Evolutionary conservation across 2,797 vertebrate genomes (phyloP), one percentile per base, ranked within the genome.

Genomic region (Pseudomugil tenellus): DNA sequence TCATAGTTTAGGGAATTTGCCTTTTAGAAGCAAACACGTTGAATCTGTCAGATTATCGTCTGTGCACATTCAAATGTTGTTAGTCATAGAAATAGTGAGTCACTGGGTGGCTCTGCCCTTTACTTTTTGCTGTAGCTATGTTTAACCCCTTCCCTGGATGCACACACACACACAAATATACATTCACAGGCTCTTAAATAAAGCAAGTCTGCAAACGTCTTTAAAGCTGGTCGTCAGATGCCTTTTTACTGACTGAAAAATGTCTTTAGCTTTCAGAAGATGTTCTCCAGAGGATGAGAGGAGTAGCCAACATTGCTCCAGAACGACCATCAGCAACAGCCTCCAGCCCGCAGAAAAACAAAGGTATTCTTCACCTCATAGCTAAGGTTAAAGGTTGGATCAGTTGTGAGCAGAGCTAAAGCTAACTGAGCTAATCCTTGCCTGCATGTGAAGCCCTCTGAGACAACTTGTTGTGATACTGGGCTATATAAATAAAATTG

Each of bases 251-350:
- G 23, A 32, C 52, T 3, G 1, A 8, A 65, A 14, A 28, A 16
- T 25, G 6, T 26, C 26, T 8, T 29, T 0, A 98, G 97, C 93
- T 98, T 41, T 96, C 97, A 65, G 96, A 97, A 67, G 95, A 95
- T 29, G 94, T 98, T 37, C 94, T 98, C 41, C 96, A 95, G 72
- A 90, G 95, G 82, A 97, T 98, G 97, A 96, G 92, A 76, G 93
- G 94, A 49, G 79, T 93, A 10, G 68, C 90, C 43, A 90, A 88
- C 76, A 88, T 89, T 26, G 62, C 89, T 61, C 85, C 89, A 67
- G 85, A 86, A 41, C 66, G 46, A 39, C 70, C 54, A 28, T 56
- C 81, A 4, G 49, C 84, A 17, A 7, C 83, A 29, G 17, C 78
- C 25, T 48, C 88, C 43, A 77, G 49, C 49, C 53, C 70, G 19